Evolutionary conservation across 2,888 invertebrate genomes (phyloP).

Genomic region (Onthophagus sagittarius): DNA sequence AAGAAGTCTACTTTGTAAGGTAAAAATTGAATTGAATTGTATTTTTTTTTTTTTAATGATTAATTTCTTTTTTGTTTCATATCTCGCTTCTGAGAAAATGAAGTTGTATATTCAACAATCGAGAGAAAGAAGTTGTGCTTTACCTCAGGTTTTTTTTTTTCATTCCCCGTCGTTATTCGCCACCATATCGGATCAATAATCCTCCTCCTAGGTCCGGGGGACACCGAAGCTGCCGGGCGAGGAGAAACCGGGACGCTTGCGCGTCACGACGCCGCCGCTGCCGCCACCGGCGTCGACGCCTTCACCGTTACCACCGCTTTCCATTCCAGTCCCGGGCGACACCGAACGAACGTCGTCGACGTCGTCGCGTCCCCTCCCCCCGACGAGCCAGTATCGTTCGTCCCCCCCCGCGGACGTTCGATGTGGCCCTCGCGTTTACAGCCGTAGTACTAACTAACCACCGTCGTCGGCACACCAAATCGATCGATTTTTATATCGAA

Average conservation of each 20-base stretch:
- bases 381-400: background rate
- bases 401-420: background rate
- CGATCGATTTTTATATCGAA: no score
- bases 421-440: background rate
- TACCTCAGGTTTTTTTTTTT: background rate
- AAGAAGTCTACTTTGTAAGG: no score
- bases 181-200: slow-evolving; percentile 5
- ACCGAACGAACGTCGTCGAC: background rate
- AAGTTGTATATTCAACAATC: no score
- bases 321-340: slow-evolving; percentile 4
- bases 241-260: background rate
- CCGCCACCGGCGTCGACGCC: background rate
- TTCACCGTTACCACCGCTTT: background rate
- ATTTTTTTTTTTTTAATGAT: no score
- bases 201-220: background rate
- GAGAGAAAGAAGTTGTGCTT: background rate
- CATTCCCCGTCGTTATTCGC: background rate
- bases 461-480: no score
- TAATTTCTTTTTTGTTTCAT: no score
- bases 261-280: background rate
- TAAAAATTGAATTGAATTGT: no score
- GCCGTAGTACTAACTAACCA: no score
- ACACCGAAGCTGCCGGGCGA: background rate
- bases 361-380: background rate
- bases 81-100: no score